Percentiles rank a stretch among this genome's conserved stretches.
These are phyloP conservation scores for Tribolium madens DNA, from an alignment of 1,140 invertebrate genomes.

Conservation along the genomic window DNA sequence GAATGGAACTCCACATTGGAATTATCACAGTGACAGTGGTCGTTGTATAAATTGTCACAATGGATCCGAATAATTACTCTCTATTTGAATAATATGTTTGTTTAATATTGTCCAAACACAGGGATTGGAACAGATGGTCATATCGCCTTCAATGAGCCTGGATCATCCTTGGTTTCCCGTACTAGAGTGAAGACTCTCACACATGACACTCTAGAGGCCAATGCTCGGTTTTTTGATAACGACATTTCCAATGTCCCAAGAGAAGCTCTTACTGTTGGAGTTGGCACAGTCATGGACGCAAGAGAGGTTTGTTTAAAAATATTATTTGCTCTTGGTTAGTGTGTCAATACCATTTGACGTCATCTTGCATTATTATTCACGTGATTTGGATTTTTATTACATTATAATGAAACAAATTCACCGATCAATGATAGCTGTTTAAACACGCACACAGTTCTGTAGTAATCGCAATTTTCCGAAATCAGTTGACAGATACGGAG, in stretches of 20 bases:
- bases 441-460: not conserved
- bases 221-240: constrained; percentile 97
- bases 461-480: not conserved
- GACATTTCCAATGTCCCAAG: constrained; percentile 93
- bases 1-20: constrained; percentile 19
- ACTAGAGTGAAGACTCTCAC: constrained; percentile 97
- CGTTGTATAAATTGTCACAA: constrained; percentile 11
- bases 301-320: constrained; percentile 78
- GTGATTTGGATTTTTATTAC: not conserved
- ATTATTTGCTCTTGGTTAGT: constrained; percentile 4
- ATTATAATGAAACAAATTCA: not conserved
- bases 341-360: constrained; percentile 1
- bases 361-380: not conserved
- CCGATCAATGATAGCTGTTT: not conserved
- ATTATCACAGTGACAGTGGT: constrained; percentile 8
- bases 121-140: constrained; percentile 98
- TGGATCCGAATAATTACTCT: constrained; percentile 2
- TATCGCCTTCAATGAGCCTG: constrained; percentile 99
- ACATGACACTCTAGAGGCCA: constrained; percentile 96
- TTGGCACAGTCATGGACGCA: constrained; percentile 99
- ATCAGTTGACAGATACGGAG: not conserved
- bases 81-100: not conserved
- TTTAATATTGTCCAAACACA: constrained; percentile 10
- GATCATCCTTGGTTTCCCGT: constrained; percentile 90
- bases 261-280: constrained; percentile 96